Evolutionary conservation across 2,888 invertebrate genomes (phyloP).

Genomic region (Apotomis capreana): DNA sequence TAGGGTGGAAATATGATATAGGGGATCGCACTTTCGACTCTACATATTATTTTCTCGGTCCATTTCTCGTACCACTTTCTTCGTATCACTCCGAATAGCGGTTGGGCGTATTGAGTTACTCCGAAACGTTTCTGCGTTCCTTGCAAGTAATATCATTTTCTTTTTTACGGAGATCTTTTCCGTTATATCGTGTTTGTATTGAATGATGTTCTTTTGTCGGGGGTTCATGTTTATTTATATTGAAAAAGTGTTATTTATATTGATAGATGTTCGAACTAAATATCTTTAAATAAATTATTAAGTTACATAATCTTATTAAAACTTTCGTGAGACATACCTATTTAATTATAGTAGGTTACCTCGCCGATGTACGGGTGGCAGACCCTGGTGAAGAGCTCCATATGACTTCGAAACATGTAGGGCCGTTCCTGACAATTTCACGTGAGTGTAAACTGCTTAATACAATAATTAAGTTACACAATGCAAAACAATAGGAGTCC

Average conservation of each 20-base stretch:
- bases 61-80: constrained; percentile 39
- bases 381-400: too few species aligned
- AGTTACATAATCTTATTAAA: too few species aligned
- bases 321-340: too few species aligned
- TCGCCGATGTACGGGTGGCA: too few species aligned
- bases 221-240: constrained; percentile 21
- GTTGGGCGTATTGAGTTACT: constrained; percentile 36
- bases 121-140: constrained; percentile 24
- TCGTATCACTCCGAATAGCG: constrained; percentile 25
- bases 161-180: constrained; percentile 24
- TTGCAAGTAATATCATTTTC: constrained; percentile 31
- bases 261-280: too few species aligned
- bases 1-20: constrained; percentile 37
- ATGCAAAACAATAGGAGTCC: too few species aligned
- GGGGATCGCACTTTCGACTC: constrained; percentile 35
- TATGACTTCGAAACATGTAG: too few species aligned
- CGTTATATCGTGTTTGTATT: constrained; percentile 10
- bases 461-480: too few species aligned
- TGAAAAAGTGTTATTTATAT: background rate
- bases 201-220: constrained; percentile 4
- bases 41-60: constrained; percentile 38
- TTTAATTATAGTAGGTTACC: too few species aligned
- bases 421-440: too few species aligned
- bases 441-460: too few species aligned
- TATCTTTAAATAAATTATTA: too few species aligned